Conservation (phyloP, 2,797 vertebrate species). For the Amphiprion clarkii region DNA sequence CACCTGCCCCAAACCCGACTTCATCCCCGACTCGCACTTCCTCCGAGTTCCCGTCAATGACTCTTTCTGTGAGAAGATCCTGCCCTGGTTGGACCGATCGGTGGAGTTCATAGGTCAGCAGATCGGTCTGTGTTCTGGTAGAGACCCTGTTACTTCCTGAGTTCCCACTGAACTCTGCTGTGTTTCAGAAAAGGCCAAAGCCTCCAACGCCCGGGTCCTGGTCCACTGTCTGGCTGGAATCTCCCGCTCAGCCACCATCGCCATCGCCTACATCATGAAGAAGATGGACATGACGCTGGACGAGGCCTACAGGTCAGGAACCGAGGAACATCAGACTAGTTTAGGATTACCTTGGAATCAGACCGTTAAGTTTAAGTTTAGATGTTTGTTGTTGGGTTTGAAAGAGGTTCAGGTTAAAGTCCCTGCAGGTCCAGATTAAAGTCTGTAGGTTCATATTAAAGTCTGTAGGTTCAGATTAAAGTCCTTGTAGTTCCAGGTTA, state of each 20-base stretch:
- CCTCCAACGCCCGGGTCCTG: conserved; percentile 90
- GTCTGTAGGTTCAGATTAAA: too few species aligned
- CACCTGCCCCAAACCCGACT: conserved; percentile 97
- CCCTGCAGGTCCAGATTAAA: too few species aligned
- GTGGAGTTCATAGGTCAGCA: conserved; percentile 95
- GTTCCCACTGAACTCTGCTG: conserved; percentile 20
- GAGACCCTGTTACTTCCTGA: neutral
- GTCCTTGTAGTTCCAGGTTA: too few species aligned
- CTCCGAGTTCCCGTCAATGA: conserved; percentile 96
- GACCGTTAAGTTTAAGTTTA: too few species aligned
- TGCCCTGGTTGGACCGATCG: conserved; percentile 96
- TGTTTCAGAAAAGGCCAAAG: conserved; percentile 94
- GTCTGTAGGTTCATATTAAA: too few species aligned
- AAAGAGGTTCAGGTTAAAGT: too few species aligned
- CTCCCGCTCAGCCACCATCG: conserved; percentile 96
- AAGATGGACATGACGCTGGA: conserved; percentile 97
- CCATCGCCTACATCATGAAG: conserved; percentile 99
- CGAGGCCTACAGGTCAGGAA: conserved; percentile 94
- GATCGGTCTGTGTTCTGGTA: neutral
- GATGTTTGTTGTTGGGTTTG: too few species aligned
- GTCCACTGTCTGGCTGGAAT: conserved; percentile 99
- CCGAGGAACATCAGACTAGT: too few species aligned
- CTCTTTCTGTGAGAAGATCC: conserved; percentile 98
- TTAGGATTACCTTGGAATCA: too few species aligned
- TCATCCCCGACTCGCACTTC: conserved; percentile 94